Base-by-base conservation (phyloP, 2,113 vertebrate genomes). In the Aleadryas rufinucha region DNA sequence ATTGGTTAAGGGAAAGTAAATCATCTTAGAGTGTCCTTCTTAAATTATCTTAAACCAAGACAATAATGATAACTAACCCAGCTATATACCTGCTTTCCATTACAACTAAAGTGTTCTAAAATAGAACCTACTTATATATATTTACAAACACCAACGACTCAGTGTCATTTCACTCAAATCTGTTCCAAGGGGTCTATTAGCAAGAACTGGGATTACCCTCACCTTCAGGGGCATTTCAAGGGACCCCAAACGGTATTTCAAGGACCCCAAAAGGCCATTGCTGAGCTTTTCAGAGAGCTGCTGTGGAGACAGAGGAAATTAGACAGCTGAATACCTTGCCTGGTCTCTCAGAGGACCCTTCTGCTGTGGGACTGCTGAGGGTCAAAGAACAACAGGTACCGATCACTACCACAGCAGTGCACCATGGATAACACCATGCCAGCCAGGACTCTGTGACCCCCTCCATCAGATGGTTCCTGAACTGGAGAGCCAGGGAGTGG, bases 391-490 rank as follows among this genome's bases (percentile, higher is more conserved):
- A 45, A 14, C 11, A 26, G 20, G 20, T 16, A 76, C 21, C 26
- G 13, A 30, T 7, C 11, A 11, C 37, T 22, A 27, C 11, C 21
- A 42, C 16, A 42, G 11, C 26, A 30, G 23, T 30, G 71, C 31
- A 26, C 21, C 16, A 17, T 22, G 0, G 0, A 11, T 3, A 76
- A 11, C 31, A 57, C 2, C 9, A 13, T 0, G 0, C 11, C 53
- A 66, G 17, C 7, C 3, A 2, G 13, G 16, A 31, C 42, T 41
- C 30, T 5, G 18, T 14, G 35, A n/a, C 5, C 19, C 35, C 20
- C 49, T 18, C 33, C 63, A 60, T 12, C 18, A 44, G 13, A 52
- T 22, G 53, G 13, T 13, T 22, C 10, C 9, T 74, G 52, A 56
- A 56, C 18, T 59, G 63, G 11, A 76, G 31, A 76, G 21, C 53